phyloP scores from a whole-genome alignment of 1,140 invertebrate species.

The Odontomachus brunneus region DNA sequence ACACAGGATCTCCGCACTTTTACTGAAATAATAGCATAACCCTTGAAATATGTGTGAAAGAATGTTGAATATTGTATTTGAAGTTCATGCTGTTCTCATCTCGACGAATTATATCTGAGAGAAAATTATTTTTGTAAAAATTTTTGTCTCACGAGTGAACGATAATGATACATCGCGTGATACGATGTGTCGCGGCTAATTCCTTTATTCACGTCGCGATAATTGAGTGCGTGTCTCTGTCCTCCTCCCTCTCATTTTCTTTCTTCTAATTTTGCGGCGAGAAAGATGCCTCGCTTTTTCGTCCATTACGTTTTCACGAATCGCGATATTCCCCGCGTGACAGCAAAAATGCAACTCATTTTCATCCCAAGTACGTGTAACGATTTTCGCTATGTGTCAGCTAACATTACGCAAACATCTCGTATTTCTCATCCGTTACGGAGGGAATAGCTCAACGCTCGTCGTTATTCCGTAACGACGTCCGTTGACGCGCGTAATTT shows the following conservation, averaged over 20 bases:
- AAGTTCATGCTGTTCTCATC: neutral
- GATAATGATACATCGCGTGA: neutral
- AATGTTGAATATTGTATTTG: neutral
- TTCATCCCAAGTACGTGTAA: neutral
- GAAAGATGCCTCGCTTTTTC: neutral
- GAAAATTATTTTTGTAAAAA: neutral
- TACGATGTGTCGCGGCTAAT: neutral
- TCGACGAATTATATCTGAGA: neutral
- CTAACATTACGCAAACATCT: slow-evolving; percentile 2
- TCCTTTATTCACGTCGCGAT: neutral
- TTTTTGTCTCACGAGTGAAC: neutral
- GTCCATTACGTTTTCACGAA: neutral
- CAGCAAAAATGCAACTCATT: neutral
- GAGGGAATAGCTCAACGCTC: neutral
- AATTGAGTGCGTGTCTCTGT: neutral
- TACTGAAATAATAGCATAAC: neutral
- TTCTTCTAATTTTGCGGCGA: neutral
- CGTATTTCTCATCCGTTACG: slow-evolving; percentile 20
- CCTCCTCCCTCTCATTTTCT: neutral
- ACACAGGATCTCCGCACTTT: neutral
- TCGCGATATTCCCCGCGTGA: neutral
- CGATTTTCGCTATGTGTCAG: neutral
- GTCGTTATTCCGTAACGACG: slow-evolving; percentile 17
- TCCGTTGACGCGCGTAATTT: slow-evolving; percentile 4
- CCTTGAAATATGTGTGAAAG: slow-evolving; percentile 1